Evolutionary conservation across 2,113 vertebrate species (phyloP).

Genomic region (Oncorhynchus gorbuscha): DNA sequence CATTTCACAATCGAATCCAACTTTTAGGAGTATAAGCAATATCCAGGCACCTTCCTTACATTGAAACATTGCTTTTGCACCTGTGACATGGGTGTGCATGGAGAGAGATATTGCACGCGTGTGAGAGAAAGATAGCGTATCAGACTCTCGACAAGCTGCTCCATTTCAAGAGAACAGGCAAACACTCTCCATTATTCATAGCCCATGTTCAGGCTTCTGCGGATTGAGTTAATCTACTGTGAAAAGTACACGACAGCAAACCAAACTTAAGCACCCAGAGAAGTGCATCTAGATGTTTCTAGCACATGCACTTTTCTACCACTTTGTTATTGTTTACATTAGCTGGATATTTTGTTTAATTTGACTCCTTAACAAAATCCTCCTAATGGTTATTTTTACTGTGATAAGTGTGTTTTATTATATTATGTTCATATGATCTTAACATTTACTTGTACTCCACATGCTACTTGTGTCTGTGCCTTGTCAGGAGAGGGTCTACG

Average conservation of each 20-base stretch:
- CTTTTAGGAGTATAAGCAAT: constrained; percentile 36
- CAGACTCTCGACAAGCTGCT: constrained; percentile 57
- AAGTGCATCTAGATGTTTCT: constrained; percentile 10
- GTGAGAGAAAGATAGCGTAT: constrained; percentile 41
- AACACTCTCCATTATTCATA: constrained; percentile 70
- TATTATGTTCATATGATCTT: too few species aligned
- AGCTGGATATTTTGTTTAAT: background rate
- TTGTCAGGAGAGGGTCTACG: constrained; percentile 86
- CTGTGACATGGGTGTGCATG: constrained; percentile 23
- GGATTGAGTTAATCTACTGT: constrained; percentile 64
- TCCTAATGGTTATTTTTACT: too few species aligned
- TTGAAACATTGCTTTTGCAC: too few species aligned
- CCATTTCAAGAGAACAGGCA: constrained; percentile 60
- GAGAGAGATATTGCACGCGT: too few species aligned
- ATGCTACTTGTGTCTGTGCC: constrained; percentile 53
- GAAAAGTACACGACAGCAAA: constrained; percentile 46
- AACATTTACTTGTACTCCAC: too few species aligned
- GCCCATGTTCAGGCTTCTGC: constrained; percentile 56
- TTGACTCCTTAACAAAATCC: too few species aligned
- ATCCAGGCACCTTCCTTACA: too few species aligned
- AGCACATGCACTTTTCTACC: background rate
- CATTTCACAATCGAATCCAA: constrained; percentile 14
- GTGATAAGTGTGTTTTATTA: too few species aligned
- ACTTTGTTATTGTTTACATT: background rate
- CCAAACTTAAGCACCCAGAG: constrained; percentile 26